phyloP scores from a whole-genome alignment of 2,797 vertebrate species.

The Sebastolobus altivelis region DNA sequence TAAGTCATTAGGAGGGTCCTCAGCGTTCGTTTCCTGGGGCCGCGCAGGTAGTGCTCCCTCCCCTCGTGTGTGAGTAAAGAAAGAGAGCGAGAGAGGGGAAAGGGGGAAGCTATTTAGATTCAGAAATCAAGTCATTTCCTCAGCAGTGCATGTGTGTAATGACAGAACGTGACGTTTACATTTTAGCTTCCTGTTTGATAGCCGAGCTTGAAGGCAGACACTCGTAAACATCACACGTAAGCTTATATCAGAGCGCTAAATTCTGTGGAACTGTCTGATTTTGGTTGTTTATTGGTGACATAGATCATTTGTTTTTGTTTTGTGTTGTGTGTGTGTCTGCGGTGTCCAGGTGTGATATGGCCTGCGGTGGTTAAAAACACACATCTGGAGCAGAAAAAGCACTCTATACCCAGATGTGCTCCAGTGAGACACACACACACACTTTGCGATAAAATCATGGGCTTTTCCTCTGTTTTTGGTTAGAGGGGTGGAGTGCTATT shows the following conservation, averaged over 20 bases:
- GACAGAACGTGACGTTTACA: constrained; percentile 3
- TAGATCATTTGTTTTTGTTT: constrained; percentile 53
- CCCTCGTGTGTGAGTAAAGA: constrained; percentile 16
- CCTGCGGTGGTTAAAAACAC: constrained; percentile 73
- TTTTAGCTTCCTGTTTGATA: background rate
- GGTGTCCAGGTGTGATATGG: constrained; percentile 84
- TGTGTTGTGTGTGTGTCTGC: constrained; percentile 34
- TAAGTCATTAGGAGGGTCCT: constrained; percentile 86
- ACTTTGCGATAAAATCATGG: constrained; percentile 20
- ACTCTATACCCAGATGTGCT: constrained; percentile 83
- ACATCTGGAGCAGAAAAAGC: constrained; percentile 81
- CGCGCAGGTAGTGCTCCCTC: constrained; percentile 72
- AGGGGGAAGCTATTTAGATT: constrained; percentile 17
- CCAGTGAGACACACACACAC: constrained; percentile 24
- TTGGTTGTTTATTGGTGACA: constrained; percentile 45
- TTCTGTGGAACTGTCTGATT: constrained; percentile 10
- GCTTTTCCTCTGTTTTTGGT: constrained; percentile 53
- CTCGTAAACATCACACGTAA: background rate
- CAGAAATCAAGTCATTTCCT: constrained; percentile 25
- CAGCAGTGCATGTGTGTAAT: constrained; percentile 7
- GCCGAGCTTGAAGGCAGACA: background rate
- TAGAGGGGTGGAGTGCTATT: constrained; percentile 15
- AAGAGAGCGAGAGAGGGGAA: background rate
- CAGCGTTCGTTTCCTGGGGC: constrained; percentile 76
- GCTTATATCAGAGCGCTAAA: background rate